phyloP scores from a whole-genome alignment of 2,797 vertebrate species.

The Tokudaia tokunoshimensis region DNA sequence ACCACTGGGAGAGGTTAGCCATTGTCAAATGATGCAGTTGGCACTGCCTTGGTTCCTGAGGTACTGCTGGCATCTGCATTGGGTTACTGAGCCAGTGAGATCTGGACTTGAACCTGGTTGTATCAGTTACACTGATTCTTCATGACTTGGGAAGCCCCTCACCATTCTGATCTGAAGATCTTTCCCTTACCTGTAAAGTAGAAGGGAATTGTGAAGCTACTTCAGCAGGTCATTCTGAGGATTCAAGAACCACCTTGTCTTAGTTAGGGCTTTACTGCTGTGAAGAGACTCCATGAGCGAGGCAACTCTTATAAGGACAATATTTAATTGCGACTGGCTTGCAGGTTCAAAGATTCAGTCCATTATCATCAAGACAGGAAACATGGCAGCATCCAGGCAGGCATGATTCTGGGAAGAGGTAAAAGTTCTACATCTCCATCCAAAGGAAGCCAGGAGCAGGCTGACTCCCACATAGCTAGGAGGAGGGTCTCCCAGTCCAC shows the following conservation, averaged over 20 bases:
- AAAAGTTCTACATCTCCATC: not conserved
- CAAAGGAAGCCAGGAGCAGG: not conserved
- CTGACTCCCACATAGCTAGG: not conserved
- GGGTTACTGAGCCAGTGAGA: not conserved
- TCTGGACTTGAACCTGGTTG: not conserved
- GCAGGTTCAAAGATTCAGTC: not conserved
- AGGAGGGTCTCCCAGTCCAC: not conserved
- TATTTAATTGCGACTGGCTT: not conserved
- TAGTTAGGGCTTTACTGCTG: not conserved
- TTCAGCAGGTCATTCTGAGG: constrained; percentile 72
- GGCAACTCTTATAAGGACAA: not conserved
- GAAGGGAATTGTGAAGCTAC: constrained; percentile 66
- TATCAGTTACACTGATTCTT: not conserved
- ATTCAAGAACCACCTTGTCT: constrained; percentile 23
- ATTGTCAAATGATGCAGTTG: not conserved
- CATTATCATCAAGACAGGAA: not conserved
- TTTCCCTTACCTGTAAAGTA: constrained; percentile 62
- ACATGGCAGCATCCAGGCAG: not conserved
- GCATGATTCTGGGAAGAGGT: not conserved
- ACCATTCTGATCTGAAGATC: constrained; percentile 31
- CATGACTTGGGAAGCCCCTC: not conserved
- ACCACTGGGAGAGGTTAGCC: not conserved
- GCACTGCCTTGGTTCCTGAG: not conserved
- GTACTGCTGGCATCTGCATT: not conserved
- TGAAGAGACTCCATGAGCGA: not conserved